A percentile compares a stretch with the other conserved stretches of the same genome.
Conservation (phyloP, 2,113 vertebrate genomes). For the Anseranas semipalmata region DNA sequence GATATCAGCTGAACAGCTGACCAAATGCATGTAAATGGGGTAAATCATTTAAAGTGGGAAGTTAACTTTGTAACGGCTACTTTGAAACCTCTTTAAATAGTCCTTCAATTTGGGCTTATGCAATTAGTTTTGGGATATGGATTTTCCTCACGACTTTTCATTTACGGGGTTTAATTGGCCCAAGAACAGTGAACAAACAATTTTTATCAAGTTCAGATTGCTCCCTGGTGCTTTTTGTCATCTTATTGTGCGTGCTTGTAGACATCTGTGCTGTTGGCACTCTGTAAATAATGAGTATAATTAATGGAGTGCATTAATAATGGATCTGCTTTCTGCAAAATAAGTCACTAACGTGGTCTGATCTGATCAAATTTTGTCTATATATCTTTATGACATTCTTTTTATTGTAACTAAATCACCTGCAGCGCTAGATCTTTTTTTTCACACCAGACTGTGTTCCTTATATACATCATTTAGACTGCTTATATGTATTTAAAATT, state of each 20-base stretch:
- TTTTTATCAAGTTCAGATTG: not conserved
- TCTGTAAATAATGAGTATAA: not conserved
- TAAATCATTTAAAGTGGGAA: not conserved
- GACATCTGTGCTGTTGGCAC: not conserved
- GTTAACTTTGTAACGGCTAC: not conserved
- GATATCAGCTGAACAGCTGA: not conserved
- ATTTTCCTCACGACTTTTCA: not conserved
- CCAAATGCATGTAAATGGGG: not conserved
- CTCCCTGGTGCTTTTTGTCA: not conserved
- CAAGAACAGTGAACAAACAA: not conserved
- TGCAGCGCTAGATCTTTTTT: not conserved
- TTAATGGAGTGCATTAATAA: not conserved
- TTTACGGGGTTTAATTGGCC: not conserved
- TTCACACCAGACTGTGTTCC: not conserved
- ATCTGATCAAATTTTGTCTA: not conserved
- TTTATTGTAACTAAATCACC: not conserved
- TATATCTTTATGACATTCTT: not conserved
- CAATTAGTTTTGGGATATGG: not conserved
- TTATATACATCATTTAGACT: not conserved
- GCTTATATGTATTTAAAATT: not conserved
- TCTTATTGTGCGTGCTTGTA: not conserved
- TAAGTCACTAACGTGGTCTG: not conserved
- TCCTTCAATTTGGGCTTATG: not conserved
- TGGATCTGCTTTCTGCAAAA: not conserved
- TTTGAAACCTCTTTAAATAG: not conserved